Base-by-base conservation (phyloP, 2,113 vertebrate genomes). In the Ia io region DNA sequence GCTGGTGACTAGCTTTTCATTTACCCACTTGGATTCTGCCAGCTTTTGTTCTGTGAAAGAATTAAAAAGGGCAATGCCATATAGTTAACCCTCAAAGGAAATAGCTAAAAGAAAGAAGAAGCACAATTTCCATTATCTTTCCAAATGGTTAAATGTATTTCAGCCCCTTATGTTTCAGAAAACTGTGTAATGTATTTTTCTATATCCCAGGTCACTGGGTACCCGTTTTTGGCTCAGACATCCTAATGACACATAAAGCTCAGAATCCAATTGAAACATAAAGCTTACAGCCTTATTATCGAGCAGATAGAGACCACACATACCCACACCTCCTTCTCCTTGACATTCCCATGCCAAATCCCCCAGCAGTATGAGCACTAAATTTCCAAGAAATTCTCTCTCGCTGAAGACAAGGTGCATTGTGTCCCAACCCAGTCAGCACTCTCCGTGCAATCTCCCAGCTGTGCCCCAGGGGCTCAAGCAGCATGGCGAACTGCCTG, bases 121-220 rank as follows among this genome's bases (percentile, higher is more conserved):
- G 51, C 30, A 76, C n/a, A 76, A 71, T 61, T 95, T 61, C 67
- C 30, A 76, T 89, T 69, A 77, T 61, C 78, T 85, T 85, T 88
- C 51, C 51, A 59, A 96, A 67, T 56, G 35, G 53, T 28, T 37
- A 74, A 73, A 82, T 2, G 20, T n/a, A 84, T 69, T 83, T 91
- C 40, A 78, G 78, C 3, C 42, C 83, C 40, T 49, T 59, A 10
- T 12, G 53, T 71, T 92, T 82, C 67, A n/a, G 67, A 69, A 67
- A 86, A 78, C 28, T 65, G 14, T 51, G 59, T 32, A 69, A 65
- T 42, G 30, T 49, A 79, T 35, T 84, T 95, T 84, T 65, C 37
- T 71, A 16, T 84, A 6, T 79, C 53, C 87, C 6, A 16, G 82
- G 42, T 92, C 78, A 82, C 85, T 9, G 37, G 3, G 40, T n/a